These are phyloP conservation scores for Syngnathus rostellatus DNA, from an alignment of 2,797 vertebrate genomes.

Conservation along the genomic window DNA sequence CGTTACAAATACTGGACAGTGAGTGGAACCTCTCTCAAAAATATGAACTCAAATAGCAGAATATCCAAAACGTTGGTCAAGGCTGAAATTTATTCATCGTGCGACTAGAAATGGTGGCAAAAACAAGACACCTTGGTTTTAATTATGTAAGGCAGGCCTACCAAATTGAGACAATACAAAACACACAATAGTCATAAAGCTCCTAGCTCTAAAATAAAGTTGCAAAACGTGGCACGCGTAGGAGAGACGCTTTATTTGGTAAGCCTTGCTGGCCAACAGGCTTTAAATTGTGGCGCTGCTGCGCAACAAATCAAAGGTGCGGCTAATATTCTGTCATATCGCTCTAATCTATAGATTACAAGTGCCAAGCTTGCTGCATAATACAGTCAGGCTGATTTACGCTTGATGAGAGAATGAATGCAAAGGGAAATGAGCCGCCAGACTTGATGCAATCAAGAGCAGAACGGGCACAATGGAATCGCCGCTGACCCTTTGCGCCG, in stretches of 20 bases:
- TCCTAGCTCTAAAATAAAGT: background rate
- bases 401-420: constrained; percentile 17
- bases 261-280: background rate
- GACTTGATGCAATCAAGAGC: constrained; percentile 37
- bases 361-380: constrained; percentile 19
- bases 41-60: no score
- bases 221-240: background rate
- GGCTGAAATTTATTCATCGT: no score
- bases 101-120: no score
- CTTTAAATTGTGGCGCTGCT: background rate
- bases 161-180: background rate
- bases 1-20: background rate
- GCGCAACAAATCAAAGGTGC: background rate
- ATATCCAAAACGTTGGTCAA: no score
- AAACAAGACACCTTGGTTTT: no score
- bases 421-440: constrained; percentile 21
- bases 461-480: constrained; percentile 38
- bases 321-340: background rate
- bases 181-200: background rate
- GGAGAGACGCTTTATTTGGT: background rate
- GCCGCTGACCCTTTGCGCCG: constrained; percentile 28
- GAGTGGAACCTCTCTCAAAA: no score
- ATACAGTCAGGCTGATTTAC: constrained; percentile 14
- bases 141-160: no score
- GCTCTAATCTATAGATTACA: background rate